These are phyloP conservation scores for Struthidea cinerea DNA, from an alignment of 2,113 vertebrate species.

Conservation along the genomic window DNA sequence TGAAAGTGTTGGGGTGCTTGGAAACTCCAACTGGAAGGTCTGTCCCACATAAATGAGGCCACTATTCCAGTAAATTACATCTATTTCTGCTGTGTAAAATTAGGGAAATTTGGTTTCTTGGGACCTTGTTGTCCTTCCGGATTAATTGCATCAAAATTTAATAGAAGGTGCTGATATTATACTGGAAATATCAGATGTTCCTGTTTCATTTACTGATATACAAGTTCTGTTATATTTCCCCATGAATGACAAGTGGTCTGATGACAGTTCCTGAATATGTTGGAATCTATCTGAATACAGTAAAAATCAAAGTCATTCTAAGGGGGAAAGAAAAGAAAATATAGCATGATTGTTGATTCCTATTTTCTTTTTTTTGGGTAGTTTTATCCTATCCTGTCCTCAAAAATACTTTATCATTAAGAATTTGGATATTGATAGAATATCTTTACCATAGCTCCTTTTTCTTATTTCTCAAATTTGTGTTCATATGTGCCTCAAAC, in stretches of 20 bases:
- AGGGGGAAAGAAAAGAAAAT: background rate
- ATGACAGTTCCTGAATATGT: background rate
- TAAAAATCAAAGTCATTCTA: background rate
- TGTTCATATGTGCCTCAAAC: background rate
- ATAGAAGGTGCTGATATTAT: background rate
- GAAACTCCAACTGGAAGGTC: background rate
- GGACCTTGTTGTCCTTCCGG: background rate
- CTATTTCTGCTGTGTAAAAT: background rate
- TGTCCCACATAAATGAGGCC: background rate
- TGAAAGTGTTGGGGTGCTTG: background rate
- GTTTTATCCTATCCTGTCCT: background rate
- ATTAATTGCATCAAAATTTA: constrained; percentile 22
- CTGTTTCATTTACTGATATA: background rate
- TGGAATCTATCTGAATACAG: background rate
- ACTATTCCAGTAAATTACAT: background rate
- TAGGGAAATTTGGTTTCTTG: constrained; percentile 3
- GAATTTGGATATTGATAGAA: background rate
- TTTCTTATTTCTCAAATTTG: background rate
- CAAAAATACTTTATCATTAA: background rate
- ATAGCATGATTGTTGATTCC: background rate
- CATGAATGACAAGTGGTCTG: background rate
- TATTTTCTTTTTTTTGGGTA: background rate
- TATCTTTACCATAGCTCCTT: background rate
- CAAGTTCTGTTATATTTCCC: background rate
- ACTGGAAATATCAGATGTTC: background rate